Percentiles rank a stretch among this genome's conserved stretches.
These are phyloP conservation scores for Bombylius discolor DNA, from an alignment of 2,888 invertebrate species.

Conservation along the genomic window DNA sequence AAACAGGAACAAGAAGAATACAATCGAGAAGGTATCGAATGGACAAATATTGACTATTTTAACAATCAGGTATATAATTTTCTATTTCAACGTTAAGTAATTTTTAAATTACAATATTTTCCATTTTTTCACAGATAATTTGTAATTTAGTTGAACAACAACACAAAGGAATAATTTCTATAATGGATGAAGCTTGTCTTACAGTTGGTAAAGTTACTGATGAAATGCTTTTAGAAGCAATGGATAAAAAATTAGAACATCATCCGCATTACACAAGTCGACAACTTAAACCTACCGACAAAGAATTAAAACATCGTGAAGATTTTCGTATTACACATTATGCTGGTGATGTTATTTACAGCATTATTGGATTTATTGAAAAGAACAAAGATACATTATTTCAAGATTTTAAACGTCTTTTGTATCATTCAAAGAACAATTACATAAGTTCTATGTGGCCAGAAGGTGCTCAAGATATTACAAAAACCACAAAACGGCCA, in stretches of 20 bases:
- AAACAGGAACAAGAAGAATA: slow-evolving; percentile 99
- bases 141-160: slow-evolving; percentile 91
- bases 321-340: slow-evolving; percentile 85
- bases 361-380: slow-evolving; percentile 82
- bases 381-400: slow-evolving; percentile 95
- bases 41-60: slow-evolving; percentile 91
- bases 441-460: slow-evolving; percentile 88
- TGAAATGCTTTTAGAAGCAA: slow-evolving; percentile 75
- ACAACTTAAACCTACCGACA: slow-evolving; percentile 69
- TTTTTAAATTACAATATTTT: background rate
- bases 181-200: slow-evolving; percentile 94
- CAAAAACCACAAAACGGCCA: slow-evolving; percentile 87
- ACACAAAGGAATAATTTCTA: slow-evolving; percentile 81
- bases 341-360: slow-evolving; percentile 92
- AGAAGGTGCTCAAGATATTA: slow-evolving; percentile 83
- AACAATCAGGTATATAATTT: slow-evolving; percentile 63
- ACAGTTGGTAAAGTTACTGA: slow-evolving; percentile 85
- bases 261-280: slow-evolving; percentile 88
- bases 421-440: slow-evolving; percentile 68
- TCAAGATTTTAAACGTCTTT: slow-evolving; percentile 89
- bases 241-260: slow-evolving; percentile 74
- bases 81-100: background rate
- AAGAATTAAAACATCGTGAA: slow-evolving; percentile 61
- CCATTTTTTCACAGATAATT: slow-evolving; percentile 43
- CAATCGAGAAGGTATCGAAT: slow-evolving; percentile 84